Conservation (phyloP, 30 jellyfish, hydroid and myxozoan species). For the Aurelia coerulea region DNA sequence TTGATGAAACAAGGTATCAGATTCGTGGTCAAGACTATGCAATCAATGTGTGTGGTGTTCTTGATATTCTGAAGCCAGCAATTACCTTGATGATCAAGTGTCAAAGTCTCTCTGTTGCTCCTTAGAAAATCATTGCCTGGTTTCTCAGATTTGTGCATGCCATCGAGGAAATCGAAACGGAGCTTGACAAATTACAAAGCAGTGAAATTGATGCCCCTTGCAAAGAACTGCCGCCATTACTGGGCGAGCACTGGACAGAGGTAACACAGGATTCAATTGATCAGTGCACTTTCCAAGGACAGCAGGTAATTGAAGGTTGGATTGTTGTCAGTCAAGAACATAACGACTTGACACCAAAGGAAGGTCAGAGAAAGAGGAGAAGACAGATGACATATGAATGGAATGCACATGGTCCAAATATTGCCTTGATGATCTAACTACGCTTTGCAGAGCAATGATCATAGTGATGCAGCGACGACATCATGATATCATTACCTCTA, state of each 20-base stretch:
- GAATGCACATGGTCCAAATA: conserved; percentile 15
- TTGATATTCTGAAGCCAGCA: conserved; percentile 31
- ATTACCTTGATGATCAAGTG: conserved; percentile 22
- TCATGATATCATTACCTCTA: too few species aligned
- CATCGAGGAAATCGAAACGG: too few species aligned
- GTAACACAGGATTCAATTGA: neutral
- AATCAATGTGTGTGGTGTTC: too few species aligned
- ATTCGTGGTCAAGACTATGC: conserved; percentile 12
- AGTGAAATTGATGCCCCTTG: neutral
- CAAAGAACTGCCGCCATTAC: neutral
- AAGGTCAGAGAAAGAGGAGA: neutral
- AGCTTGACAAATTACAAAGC: neutral
- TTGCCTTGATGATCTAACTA: conserved; percentile 9
- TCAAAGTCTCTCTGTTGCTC: conserved; percentile 10
- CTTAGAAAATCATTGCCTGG: conserved; percentile 51
- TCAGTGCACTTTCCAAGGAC: conserved; percentile 7
- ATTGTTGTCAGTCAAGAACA: neutral
- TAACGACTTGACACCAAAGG: neutral
- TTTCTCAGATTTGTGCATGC: neutral
- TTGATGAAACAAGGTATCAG: conserved; percentile 27
- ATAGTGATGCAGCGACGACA: neutral
- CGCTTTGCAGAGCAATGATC: neutral
- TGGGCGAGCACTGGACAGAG: neutral
- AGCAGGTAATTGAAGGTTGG: neutral
- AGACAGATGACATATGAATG: neutral